Evolutionary conservation across 2,888 invertebrate genomes (phyloP), one percentile per base, ranked within the genome.

Genomic region (Lutraria lutraria): DNA sequence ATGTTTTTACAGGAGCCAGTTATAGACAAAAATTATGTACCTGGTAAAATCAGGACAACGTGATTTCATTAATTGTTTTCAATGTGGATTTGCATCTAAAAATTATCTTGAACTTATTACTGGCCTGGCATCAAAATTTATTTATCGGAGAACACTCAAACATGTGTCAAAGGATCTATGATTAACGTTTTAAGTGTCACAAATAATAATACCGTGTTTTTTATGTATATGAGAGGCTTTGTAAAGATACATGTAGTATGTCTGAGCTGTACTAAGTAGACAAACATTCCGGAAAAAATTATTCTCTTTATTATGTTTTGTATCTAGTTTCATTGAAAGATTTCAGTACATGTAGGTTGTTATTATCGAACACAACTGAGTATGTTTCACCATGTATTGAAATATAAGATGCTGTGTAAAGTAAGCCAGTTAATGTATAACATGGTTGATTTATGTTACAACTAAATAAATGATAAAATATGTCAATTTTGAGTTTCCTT

Each of bases 21-120:
- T 96, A 99, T 99, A 97, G 99, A 99, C 97, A 99, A 99, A 97
- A 99, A 99, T 97, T 99, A 99, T 97, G 99, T 99, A 94, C 99
- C 99, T 95, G 99, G 99, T 95, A 99, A 99, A 97, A 99, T 99
- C 81, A 93, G 96, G 91, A 95, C 96, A 86, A 96, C 96, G 85
- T 96, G 94, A 95, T 88, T 83, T 29, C 34, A 76, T 76, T 34
- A 19, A 19, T 34, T 76, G 13, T 76, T 31, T 76, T 76, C 76
- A 76, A 76, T 76, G 76, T 76, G 76, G 76, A 76, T 34, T 76
- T 76, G 76, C 31, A 34, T 31, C 76, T 76, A 19, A 31, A 76
- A 76, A 31, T 31, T 34, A 76, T 76, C 76, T 19, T 76, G 31
- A 34, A 31, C 76, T 76, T 76, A 34, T 76, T 76, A 31, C 76